Base-by-base conservation (phyloP, 2,113 vertebrate species). In the Ochotona curzoniae region DNA sequence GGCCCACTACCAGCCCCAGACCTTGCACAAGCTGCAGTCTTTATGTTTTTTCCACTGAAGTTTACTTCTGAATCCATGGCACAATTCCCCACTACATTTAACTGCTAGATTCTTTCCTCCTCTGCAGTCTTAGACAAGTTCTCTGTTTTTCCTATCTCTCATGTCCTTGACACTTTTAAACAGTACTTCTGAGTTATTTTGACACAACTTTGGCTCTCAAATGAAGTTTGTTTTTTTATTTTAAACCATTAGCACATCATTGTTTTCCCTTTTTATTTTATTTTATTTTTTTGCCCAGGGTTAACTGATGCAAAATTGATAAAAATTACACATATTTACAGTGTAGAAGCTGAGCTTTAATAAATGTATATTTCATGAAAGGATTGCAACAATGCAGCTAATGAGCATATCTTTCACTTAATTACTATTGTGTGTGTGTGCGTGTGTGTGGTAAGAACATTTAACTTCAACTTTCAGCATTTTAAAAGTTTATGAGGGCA, bases 201-300 rank as follows among this genome's bases (percentile, higher is more conserved):
- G 60, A 21, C 82, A 89, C 28, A 25, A 8, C 23, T 26, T 75
- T 86, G 80, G 30, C 64, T 70, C 74, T n/a, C 51, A 83, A 89
- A 71, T 67, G 67, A 70, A 90, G 84, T 61, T 75, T 94, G 30
- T 74, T 93, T 86, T 67, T 90, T 66, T 90, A 30, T 87, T 90
- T 89, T 79, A 74, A 88, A 69, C 13, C 35, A 79, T 10, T 17
- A 80, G 23, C 11, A 26, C 9, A 7, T 63, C 51, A 70, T 54
- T 85, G 28, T 60, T 61, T 94, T 93, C 17, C 54, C 89, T 80
- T 89, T 93, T 44, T 44, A 44, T 44, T 44, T 44, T 44, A 44
- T 44, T 44, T 44, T 44, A 4, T 44, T 44, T 86, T 26, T 87
- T 70, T 75, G 54, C 38, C 54, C 12, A 3, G 44, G 25, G 3